Evolutionary conservation across 1,140 invertebrate species (phyloP), one percentile per base, ranked within the genome.

Genomic region (Caenorhabditis tropicalis): DNA sequence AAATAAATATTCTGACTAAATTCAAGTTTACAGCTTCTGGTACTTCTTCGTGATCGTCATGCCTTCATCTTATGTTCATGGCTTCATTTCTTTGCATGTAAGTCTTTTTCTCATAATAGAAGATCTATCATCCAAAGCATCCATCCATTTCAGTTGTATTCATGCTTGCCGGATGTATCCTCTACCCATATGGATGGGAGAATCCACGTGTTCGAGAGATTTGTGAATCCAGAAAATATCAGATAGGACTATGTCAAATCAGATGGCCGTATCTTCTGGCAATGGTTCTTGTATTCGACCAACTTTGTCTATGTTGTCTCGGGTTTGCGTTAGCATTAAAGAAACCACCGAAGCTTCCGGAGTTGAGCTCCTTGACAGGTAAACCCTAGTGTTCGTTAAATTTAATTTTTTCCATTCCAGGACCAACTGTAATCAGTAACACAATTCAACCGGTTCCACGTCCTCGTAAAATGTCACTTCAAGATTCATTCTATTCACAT

Each of bases 191-290:
- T 21, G 96, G 96, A 9, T 99, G 96, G 96, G 94, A 96, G 89
- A 94, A 95, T 16, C 93, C 94, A 0, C 92, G 94, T 83, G 95
- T 98, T 10, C 93, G 94, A 79, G 94, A 94, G 86, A 95, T 97
- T 0, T 99, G 97, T 90, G 96, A 96, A 0, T 93, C 94, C 15
- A 93, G 94, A 10, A 93, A 94, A 27, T 97, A 95, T 91, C 93
- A 93, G 89, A 93, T 94, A 87, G 95, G 95, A 91, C 92, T 94
- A 12, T 99, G 97, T 91, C 94, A 94, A 48, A 94, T 99, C 21
- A 94, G 96, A 86, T 99, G 97, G 97, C 96, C 96, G 0, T 98
- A 96, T 92, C 94, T 97, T 9, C 93, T 99, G 83, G 96, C 96
- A 16, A 95, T 96, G 74, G 96, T 98, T 70, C 95, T 95, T 0